Base-by-base conservation (phyloP, 1,140 invertebrate species). In the Pachyrhynchus sulphureomaculatus region DNA sequence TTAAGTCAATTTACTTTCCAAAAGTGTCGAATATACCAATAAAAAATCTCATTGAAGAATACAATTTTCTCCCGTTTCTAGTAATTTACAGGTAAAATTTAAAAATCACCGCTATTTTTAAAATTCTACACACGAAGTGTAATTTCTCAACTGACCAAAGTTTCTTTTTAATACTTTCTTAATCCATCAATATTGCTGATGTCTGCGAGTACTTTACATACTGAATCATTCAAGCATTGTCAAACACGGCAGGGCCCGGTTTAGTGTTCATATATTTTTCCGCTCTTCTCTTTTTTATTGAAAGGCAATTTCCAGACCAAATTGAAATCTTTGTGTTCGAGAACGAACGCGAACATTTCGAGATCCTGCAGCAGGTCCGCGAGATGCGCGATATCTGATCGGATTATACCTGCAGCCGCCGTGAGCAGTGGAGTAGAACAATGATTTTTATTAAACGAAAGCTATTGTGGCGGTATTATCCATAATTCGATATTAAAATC, bases 301-400 rank as follows among this genome's bases (percentile, higher is more conserved):
- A 72, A 74, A 75, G 72, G 72, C 74, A 75, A 75, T 75, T 74
- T 74, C 74, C 64, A 68, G 68, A 62, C 70, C 72, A 75, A 75
- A 75, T 75, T 74, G 74, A 75, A 75, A 75, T 75, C 74, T 75
- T 75, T 75, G 70, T 75, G 72, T 71, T 73, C 68, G 63, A 62
- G 68, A 73, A 71, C 66, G 58, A n/a, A n/a, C n/a, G n/a, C n/a
- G n/a, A n/a, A 71, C 68, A 67, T 26, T 44, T 44, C 68, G 68
- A 68, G 65, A 68, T 72, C 70, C 15, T 49, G 36, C 41, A 45
- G 36, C 41, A 45, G 41, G 45, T 49, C 21, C 44, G 37, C 37
- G 29, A 32, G 45, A 15, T 21, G 32, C 68, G 70, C 70, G 74
- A 74, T 74, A 73, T 75, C 70, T 73, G 71, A 75, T 75, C 72